phyloP scores from a whole-genome alignment of 1,140 invertebrate species.

The Trichomalopsis sarcophagae region DNA sequence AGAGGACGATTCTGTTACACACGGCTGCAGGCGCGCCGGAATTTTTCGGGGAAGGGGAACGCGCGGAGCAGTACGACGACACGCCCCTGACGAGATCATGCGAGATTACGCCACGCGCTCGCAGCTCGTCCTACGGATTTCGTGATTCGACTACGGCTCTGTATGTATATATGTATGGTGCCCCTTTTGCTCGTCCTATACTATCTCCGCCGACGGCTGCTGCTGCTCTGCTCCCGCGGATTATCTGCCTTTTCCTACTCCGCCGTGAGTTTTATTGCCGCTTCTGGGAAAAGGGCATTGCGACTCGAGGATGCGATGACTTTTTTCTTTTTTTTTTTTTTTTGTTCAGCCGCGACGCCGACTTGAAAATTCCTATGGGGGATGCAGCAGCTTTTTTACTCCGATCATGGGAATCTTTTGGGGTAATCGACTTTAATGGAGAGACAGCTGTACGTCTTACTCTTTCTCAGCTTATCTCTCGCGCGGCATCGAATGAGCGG shows the following conservation, averaged over 20 bases:
- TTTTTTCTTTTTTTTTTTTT: not conserved
- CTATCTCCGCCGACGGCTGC: not conserved
- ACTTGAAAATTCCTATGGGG: not conserved
- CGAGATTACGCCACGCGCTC: slow-evolving; percentile 59
- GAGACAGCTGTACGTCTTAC: not conserved
- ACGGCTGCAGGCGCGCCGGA: slow-evolving; percentile 52
- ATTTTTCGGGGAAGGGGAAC: slow-evolving; percentile 55
- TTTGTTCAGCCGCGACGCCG: too few relatives aligned
- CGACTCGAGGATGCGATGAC: not conserved
- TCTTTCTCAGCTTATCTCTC: not conserved
- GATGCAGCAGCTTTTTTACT: not conserved
- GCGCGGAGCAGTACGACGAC: slow-evolving; percentile 57
- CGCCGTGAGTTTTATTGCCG: not conserved
- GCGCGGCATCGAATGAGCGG: not conserved
- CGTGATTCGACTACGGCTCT: slow-evolving; percentile 52
- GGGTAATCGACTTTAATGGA: not conserved
- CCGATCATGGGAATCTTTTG: not conserved
- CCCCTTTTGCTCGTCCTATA: not conserved
- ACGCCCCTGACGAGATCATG: slow-evolving; percentile 66
- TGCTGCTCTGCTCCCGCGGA: not conserved
- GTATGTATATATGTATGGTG: not conserved
- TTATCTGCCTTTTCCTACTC: slow-evolving; percentile 9
- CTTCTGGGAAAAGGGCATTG: not conserved
- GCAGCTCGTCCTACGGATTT: slow-evolving; percentile 26
- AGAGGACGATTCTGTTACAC: slow-evolving; percentile 70